Percentiles rank a stretch among this genome's conserved stretches.
These are phyloP conservation scores for Tinamus guttatus DNA, from an alignment of 2,113 vertebrate species.

Conservation along the genomic window DNA sequence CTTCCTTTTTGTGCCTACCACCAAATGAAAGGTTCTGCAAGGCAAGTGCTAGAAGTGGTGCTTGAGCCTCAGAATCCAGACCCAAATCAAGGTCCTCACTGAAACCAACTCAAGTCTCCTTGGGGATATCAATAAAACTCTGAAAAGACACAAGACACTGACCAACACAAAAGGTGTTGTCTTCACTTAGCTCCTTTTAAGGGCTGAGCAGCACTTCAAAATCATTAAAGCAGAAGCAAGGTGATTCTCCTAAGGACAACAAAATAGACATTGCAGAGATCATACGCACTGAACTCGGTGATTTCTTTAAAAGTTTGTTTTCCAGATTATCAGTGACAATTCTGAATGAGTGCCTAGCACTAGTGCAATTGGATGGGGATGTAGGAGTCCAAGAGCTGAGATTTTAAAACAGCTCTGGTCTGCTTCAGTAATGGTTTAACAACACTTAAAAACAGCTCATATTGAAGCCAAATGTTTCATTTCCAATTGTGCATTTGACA, in stretches of 20 bases:
- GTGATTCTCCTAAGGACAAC: neutral
- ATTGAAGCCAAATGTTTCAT: slow-evolving; percentile 63
- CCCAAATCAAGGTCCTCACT: neutral
- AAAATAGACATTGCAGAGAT: neutral
- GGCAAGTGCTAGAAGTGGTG: neutral
- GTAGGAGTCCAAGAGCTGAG: neutral
- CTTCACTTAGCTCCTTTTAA: neutral
- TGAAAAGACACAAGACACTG: neutral
- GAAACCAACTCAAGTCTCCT: neutral
- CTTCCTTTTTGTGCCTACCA: neutral
- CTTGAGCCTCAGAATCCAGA: neutral
- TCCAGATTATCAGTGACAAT: neutral
- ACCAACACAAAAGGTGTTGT: neutral
- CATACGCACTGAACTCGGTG: neutral
- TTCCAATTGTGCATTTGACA: slow-evolving; percentile 65
- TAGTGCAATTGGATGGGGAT: neutral
- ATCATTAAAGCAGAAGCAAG: neutral
- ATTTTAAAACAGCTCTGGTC: slow-evolving; percentile 58
- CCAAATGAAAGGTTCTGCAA: neutral
- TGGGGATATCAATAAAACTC: neutral
- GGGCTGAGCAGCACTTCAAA: neutral
- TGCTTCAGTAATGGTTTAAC: slow-evolving; percentile 43
- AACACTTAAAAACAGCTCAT: slow-evolving; percentile 67
- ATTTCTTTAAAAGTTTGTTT: neutral
- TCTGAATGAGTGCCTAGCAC: neutral